These are phyloP conservation scores for Pseudomugil tenellus DNA, from an alignment of 2,797 vertebrate species.

Conservation along the genomic window DNA sequence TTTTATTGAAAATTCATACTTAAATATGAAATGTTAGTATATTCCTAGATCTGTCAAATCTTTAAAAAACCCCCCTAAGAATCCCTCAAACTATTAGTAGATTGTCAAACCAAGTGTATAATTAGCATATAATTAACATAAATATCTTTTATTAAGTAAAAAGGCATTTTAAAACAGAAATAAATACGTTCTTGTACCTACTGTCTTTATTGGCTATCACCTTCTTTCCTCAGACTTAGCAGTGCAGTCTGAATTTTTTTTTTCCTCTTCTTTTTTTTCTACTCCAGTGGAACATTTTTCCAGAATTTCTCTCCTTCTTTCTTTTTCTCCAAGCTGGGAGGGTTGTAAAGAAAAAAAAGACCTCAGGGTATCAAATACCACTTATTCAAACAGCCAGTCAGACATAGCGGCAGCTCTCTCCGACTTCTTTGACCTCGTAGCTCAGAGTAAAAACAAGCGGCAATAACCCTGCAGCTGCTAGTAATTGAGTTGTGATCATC, in stretches of 20 bases:
- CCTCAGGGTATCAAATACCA: conserved; percentile 90
- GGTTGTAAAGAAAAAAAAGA: conserved; percentile 63
- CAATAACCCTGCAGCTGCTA: conserved; percentile 91
- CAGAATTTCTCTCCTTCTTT: conserved; percentile 62
- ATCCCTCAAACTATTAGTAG: not conserved
- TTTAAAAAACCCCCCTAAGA: not conserved
- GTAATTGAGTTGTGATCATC: conserved; percentile 91
- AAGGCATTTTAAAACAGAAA: not conserved
- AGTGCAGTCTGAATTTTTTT: conserved; percentile 43
- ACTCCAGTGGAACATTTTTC: conserved; percentile 59
- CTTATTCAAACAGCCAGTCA: conserved; percentile 93
- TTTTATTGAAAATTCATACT: not conserved
- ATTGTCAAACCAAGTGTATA: not conserved
- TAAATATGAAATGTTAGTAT: not conserved
- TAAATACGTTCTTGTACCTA: conserved; percentile 22
- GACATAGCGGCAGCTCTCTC: conserved; percentile 89
- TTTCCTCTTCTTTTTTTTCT: not conserved
- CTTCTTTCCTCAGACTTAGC: conserved; percentile 31
- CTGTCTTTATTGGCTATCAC: conserved; percentile 20
- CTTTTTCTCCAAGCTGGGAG: conserved; percentile 63
- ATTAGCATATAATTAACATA: not conserved
- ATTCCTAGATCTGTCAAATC: conserved; percentile 6
- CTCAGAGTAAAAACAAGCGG: conserved; percentile 89
- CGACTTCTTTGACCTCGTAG: conserved; percentile 89
- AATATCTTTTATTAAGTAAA: not conserved